Evolutionary conservation across 2,797 vertebrate species (phyloP).

Genomic region (Gephyroberyx darwinii): DNA sequence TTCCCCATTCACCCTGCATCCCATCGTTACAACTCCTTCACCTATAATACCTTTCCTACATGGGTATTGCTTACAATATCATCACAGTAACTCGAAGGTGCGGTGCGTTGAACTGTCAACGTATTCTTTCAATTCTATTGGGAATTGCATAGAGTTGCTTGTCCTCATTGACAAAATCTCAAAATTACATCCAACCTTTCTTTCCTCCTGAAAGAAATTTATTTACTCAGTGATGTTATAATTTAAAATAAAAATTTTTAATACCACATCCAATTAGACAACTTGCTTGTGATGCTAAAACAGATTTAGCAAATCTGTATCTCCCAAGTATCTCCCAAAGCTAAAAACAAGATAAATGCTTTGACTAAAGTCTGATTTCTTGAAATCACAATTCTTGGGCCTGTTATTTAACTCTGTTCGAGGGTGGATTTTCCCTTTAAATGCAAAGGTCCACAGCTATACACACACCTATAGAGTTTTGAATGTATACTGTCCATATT

Average conservation of each 20-base stretch:
- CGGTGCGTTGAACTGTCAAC: conserved; percentile 37
- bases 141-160: conserved; percentile 74
- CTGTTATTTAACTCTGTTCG: neutral
- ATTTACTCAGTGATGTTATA: conserved; percentile 1
- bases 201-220: conserved; percentile 2
- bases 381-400: neutral
- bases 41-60: conserved; percentile 19
- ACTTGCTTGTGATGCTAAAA: neutral
- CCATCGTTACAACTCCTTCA: conserved; percentile 41
- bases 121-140: conserved; percentile 32
- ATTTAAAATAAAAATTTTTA: conserved; percentile 16
- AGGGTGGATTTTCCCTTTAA: conserved; percentile 30
- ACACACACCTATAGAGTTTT: neutral
- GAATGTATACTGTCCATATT: conserved; percentile 6
- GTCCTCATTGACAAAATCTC: conserved; percentile 29
- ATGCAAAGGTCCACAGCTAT: conserved; percentile 22
- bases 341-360: neutral
- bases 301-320: neutral
- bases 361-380: conserved; percentile 7
- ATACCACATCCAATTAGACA: conserved; percentile 1
- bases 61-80: conserved; percentile 61
- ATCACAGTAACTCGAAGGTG: conserved; percentile 55
- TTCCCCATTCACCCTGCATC: conserved; percentile 50
- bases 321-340: neutral
- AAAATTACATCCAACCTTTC: conserved; percentile 6